Conservation (phyloP, 2,113 vertebrate species). For the Spilogale gracilis region DNA sequence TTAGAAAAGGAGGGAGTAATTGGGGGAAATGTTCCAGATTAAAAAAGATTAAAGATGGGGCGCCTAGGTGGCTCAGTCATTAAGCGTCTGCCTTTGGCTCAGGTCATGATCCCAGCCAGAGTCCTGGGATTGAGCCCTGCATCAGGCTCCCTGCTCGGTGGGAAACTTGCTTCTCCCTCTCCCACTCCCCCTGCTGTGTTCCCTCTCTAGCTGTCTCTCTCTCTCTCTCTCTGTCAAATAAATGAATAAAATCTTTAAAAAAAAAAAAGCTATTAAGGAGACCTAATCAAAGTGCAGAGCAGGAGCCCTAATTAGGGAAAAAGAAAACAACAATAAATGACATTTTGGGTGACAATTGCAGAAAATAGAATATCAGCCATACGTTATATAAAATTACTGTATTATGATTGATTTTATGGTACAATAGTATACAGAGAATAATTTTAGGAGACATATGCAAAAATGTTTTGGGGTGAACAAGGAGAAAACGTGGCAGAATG, state of each 20-base stretch:
- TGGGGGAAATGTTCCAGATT: not conserved
- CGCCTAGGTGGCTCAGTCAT: too few species aligned
- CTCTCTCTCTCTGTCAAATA: too few species aligned
- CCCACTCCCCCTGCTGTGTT: too few species aligned
- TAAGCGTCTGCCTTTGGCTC: too few species aligned
- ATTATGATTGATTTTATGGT: constrained; percentile 23
- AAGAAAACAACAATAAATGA: constrained; percentile 23
- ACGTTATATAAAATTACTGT: not conserved
- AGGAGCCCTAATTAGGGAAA: not conserved
- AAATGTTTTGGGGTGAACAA: constrained; percentile 20
- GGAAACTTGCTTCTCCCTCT: too few species aligned
- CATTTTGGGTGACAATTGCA: constrained; percentile 6
- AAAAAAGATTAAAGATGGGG: not conserved
- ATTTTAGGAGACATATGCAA: not conserved
- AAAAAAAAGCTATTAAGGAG: not conserved
- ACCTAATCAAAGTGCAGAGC: not conserved
- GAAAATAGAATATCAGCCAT: not conserved
- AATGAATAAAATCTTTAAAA: too few species aligned
- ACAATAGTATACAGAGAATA: not conserved
- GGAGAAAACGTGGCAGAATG: not conserved
- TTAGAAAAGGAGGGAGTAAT: not conserved
- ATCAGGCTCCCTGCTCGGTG: too few species aligned
- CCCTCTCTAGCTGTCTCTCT: too few species aligned
- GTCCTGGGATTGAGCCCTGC: too few species aligned
- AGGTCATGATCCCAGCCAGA: too few species aligned